These are phyloP conservation scores for Leptodirus hochenwartii DNA, from an alignment of 2,888 invertebrate genomes.

Conservation along the genomic window DNA sequence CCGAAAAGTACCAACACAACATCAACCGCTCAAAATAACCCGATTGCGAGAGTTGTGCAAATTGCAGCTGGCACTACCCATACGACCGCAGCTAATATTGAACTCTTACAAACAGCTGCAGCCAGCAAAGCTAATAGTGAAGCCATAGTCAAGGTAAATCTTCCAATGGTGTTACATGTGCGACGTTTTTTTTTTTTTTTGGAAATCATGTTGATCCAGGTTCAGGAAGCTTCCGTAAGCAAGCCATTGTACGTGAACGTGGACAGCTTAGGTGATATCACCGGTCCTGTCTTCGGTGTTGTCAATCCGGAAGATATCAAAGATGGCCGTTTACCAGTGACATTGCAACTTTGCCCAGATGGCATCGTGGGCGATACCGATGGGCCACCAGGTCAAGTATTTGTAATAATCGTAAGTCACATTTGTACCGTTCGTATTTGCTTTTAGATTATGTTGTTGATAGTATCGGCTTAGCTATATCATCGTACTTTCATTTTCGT, in stretches of 20 bases:
- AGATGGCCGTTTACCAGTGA: not conserved
- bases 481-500: no score
- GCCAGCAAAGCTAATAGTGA: conserved; percentile 8
- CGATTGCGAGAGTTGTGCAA: conserved; percentile 11
- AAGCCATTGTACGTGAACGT: no score
- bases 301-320: conserved; percentile 1
- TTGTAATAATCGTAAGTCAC: conserved; percentile 29
- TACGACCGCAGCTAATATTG: conserved; percentile 20
- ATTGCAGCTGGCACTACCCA: conserved; percentile 7
- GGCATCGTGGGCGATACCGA: conserved; percentile 4
- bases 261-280: no score
- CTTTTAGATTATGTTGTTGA: not conserved
- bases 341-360: not conserved
- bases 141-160: not conserved
- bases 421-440: conserved; percentile 16
- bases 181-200: conserved; percentile 1
- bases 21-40: conserved; percentile 9
- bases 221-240: conserved; percentile 4
- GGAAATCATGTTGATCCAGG: conserved; percentile 6
- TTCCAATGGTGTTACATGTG: no score
- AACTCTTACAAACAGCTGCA: conserved; percentile 14
- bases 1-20: conserved; percentile 5
- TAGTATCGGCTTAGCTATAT: conserved; percentile 1
- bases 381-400: conserved; percentile 28
- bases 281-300: no score